Evolutionary conservation across 1,140 invertebrate genomes (phyloP).

Genomic region (Chrysomallon squamiferum): DNA sequence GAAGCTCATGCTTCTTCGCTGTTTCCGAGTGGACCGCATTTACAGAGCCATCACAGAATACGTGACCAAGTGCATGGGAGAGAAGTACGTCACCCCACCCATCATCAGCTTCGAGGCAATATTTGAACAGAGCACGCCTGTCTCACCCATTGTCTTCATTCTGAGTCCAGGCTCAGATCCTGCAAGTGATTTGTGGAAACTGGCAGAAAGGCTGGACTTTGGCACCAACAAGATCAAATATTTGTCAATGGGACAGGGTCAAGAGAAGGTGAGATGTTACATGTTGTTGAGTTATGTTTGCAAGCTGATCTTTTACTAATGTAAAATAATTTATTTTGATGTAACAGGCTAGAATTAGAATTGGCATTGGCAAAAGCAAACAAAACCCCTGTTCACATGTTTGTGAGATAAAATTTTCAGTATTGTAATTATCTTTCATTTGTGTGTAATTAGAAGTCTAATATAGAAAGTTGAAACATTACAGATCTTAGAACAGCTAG

Average conservation of each 20-base stretch:
- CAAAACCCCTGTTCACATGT: too few species aligned
- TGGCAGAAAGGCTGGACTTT: conserved; percentile 77
- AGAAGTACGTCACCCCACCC: conserved; percentile 84
- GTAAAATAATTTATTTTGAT: background rate
- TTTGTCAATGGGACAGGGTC: conserved; percentile 87
- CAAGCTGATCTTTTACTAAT: too few species aligned
- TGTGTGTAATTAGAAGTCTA: too few species aligned
- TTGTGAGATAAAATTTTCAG: too few species aligned
- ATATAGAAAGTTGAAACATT: too few species aligned
- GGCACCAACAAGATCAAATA: conserved; percentile 79
- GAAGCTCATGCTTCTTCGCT: conserved; percentile 80
- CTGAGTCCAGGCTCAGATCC: conserved; percentile 88
- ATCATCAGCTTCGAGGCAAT: conserved; percentile 81
- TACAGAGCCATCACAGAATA: conserved; percentile 81
- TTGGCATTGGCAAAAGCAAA: background rate
- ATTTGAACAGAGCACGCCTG: conserved; percentile 79
- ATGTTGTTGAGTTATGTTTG: too few species aligned
- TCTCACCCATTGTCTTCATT: conserved; percentile 85
- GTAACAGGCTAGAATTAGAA: background rate
- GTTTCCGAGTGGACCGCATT: conserved; percentile 86
- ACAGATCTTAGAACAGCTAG: too few species aligned
- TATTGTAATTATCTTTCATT: too few species aligned
- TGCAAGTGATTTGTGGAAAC: conserved; percentile 84
- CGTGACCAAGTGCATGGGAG: conserved; percentile 81
- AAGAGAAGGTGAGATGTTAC: conserved; percentile 72